These are phyloP conservation scores for Theocolax elegans DNA, from an alignment of 1,140 invertebrate species.

Conservation along the genomic window DNA sequence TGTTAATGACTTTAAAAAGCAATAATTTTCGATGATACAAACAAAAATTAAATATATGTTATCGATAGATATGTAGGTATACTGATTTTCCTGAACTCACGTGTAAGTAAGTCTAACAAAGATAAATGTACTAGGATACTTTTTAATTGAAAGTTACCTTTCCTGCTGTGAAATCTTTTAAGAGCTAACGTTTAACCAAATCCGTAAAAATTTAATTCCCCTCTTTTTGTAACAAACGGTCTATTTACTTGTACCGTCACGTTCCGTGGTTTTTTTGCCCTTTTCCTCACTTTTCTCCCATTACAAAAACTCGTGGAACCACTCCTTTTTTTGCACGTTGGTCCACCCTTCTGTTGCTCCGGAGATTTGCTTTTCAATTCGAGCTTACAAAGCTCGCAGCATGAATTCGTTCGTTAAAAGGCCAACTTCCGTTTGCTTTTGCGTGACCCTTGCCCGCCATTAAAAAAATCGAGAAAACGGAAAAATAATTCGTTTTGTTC, in stretches of 20 bases:
- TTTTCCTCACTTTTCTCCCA: not conserved
- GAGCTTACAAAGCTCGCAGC: conserved; percentile 18
- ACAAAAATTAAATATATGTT: no score
- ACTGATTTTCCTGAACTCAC: no score
- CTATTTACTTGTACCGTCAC: not conserved
- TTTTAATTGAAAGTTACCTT: no score
- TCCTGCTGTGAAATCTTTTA: no score
- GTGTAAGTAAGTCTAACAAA: no score
- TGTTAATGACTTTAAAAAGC: no score
- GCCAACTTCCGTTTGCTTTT: conserved; percentile 24
- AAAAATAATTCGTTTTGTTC: conserved; percentile 26
- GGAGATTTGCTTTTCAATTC: conserved; percentile 28
- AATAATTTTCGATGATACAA: no score
- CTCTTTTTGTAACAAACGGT: not conserved
- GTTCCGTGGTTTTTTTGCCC: not conserved
- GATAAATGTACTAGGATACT: no score
- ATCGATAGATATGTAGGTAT: no score
- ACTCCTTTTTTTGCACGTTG: conserved; percentile 1
- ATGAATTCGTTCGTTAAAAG: conserved; percentile 35
- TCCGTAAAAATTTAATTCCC: not conserved
- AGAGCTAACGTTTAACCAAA: no score
- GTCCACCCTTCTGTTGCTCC: conserved; percentile 3
- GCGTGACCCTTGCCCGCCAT: not conserved
- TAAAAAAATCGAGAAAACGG: not conserved
- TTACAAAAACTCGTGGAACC: not conserved